Evolutionary conservation across 2,888 invertebrate genomes (phyloP).

Genomic region (Aspidapion aeneum): DNA sequence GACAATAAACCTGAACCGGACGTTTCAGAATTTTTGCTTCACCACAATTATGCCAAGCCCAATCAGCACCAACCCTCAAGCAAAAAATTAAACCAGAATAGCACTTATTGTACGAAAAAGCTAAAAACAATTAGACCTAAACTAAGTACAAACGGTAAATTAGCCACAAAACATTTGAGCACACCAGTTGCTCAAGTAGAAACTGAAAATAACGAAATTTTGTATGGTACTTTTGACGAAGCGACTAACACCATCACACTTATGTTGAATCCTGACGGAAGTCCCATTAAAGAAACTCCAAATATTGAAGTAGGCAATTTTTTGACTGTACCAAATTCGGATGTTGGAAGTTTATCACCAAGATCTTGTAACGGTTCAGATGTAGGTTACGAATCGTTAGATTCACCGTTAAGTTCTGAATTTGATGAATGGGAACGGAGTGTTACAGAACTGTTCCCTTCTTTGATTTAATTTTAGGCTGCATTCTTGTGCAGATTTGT

Average conservation of each 20-base stretch:
- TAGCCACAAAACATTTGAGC: too few species aligned
- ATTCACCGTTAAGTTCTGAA: constrained; percentile 51
- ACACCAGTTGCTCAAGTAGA: constrained; percentile 13
- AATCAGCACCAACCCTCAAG: neutral
- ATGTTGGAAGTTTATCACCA: constrained; percentile 31
- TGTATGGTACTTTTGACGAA: constrained; percentile 71
- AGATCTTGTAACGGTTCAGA: constrained; percentile 49
- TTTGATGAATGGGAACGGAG: constrained; percentile 69
- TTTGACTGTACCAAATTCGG: constrained; percentile 8
- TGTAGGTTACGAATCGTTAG: constrained; percentile 64
- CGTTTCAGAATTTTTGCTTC: constrained; percentile 42
- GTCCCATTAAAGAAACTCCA: constrained; percentile 41
- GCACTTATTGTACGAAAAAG: constrained; percentile 19
- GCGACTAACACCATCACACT: constrained; percentile 70
- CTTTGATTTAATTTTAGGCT: constrained; percentile 59
- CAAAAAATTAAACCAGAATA: constrained; percentile 3
- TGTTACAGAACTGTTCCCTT: constrained; percentile 75
- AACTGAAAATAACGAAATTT: constrained; percentile 42
- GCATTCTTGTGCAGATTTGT: too few species aligned
- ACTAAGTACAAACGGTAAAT: constrained; percentile 18
- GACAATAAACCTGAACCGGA: constrained; percentile 35
- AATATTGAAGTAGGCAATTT: constrained; percentile 19
- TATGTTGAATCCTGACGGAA: constrained; percentile 61
- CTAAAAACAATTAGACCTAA: constrained; percentile 31
- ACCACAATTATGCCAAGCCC: constrained; percentile 39